Evolutionary conservation across 2,113 vertebrate genomes (phyloP).

Genomic region (Pagrus major): DNA sequence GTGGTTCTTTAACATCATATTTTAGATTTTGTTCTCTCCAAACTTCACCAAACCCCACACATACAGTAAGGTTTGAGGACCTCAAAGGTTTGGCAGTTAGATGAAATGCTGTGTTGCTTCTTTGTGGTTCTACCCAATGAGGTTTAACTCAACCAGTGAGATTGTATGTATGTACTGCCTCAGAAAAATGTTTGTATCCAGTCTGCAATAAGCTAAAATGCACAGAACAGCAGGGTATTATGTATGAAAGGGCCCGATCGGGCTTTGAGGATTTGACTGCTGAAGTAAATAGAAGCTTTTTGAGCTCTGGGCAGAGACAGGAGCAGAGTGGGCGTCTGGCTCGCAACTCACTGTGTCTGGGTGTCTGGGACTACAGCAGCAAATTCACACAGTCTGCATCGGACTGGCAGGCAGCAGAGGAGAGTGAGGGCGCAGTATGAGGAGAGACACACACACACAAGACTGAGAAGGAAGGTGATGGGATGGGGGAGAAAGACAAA

Average conservation of each 20-base stretch:
- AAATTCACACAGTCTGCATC: constrained; percentile 77
- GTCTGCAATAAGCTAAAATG: constrained; percentile 19
- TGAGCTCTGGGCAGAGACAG: constrained; percentile 76
- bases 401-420: constrained; percentile 72
- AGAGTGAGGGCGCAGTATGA: constrained; percentile 64
- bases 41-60: neutral
- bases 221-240: constrained; percentile 6
- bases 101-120: neutral
- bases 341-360: constrained; percentile 74
- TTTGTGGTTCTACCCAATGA: neutral
- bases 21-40: neutral
- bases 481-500: constrained; percentile 16
- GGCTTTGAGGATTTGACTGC: constrained; percentile 41
- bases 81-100: neutral
- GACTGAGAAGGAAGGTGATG: constrained; percentile 3
- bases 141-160: neutral
- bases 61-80: neutral
- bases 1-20: neutral
- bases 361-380: constrained; percentile 81
- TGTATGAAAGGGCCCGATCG: constrained; percentile 12
- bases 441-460: constrained; percentile 40
- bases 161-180: constrained; percentile 12
- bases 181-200: neutral
- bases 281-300: constrained; percentile 77
- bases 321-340: constrained; percentile 85